phyloP scores from a whole-genome alignment of 1,140 invertebrate species.

The Antheraea pernyi region DNA sequence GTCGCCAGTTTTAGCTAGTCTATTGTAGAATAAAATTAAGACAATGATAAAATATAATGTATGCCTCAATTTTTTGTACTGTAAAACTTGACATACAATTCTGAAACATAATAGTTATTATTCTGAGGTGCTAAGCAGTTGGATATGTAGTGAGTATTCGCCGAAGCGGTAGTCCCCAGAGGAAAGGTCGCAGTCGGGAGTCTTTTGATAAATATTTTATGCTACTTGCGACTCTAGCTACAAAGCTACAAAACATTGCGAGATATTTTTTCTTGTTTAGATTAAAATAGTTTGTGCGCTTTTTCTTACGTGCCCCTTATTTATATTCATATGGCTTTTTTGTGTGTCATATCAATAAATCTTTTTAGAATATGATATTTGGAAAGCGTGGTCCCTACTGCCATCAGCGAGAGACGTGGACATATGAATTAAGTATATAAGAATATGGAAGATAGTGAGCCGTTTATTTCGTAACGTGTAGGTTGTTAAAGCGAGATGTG shows the following conservation, averaged over 20 bases:
- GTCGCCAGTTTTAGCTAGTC: too few relatives aligned
- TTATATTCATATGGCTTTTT: conserved; percentile 35
- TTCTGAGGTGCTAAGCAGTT: conserved; percentile 54
- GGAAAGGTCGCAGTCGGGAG: conserved; percentile 43
- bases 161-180: conserved; percentile 36
- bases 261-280: conserved; percentile 45
- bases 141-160: conserved; percentile 38
- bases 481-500: conserved; percentile 16
- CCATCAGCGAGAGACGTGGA: background rate
- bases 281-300: conserved; percentile 42
- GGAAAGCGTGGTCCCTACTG: background rate
- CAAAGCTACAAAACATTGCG: conserved; percentile 41
- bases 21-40: too few relatives aligned
- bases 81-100: background rate
- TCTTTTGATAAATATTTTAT: conserved; percentile 73
- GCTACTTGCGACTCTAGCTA: conserved; percentile 43
- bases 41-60: too few relatives aligned
- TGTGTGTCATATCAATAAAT: conserved; percentile 31
- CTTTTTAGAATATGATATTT: conserved; percentile 13
- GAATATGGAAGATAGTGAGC: background rate
- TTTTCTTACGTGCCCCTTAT: conserved; percentile 33
- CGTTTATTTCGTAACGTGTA: background rate
- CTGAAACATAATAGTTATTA: conserved; percentile 25
- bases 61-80: background rate
- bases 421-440: background rate